phyloP scores from a whole-genome alignment of 2,113 vertebrate genomes.

The Girardinichthys multiradiatus region DNA sequence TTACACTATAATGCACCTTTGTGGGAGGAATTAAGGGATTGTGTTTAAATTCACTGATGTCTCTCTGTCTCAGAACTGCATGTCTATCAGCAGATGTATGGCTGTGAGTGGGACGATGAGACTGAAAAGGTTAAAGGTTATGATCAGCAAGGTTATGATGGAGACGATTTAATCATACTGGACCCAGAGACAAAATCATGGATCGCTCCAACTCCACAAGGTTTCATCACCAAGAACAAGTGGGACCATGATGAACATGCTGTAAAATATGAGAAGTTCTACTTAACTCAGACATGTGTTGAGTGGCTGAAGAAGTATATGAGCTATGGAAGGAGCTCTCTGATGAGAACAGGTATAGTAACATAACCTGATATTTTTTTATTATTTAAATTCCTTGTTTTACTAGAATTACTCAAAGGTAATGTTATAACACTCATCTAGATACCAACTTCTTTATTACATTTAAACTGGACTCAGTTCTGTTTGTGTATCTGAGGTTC shows the following conservation, averaged over 20 bases:
- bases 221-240: not conserved
- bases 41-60: not conserved
- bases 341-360: slow-evolving; percentile 32
- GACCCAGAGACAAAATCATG: slow-evolving; percentile 36
- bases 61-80: slow-evolving; percentile 51
- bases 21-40: no score
- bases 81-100: accelerated
- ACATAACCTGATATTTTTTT: no score
- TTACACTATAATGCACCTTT: no score
- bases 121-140: slow-evolving; percentile 23
- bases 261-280: not conserved
- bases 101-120: slow-evolving; percentile 54
- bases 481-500: no score
- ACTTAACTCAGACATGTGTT: slow-evolving; percentile 33
- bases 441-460: no score
- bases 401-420: no score
- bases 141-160: slow-evolving; percentile 46
- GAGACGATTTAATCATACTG: slow-evolving; percentile 50
- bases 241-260: not conserved
- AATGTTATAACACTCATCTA: no score
- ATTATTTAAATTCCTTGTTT: no score
- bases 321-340: slow-evolving; percentile 7
- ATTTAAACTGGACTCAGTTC: no score
- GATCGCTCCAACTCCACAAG: accelerated
- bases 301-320: slow-evolving; percentile 58